These are phyloP conservation scores for Drosophila ironensis DNA, from an alignment of 1,140 invertebrate genomes.

Conservation along the genomic window DNA sequence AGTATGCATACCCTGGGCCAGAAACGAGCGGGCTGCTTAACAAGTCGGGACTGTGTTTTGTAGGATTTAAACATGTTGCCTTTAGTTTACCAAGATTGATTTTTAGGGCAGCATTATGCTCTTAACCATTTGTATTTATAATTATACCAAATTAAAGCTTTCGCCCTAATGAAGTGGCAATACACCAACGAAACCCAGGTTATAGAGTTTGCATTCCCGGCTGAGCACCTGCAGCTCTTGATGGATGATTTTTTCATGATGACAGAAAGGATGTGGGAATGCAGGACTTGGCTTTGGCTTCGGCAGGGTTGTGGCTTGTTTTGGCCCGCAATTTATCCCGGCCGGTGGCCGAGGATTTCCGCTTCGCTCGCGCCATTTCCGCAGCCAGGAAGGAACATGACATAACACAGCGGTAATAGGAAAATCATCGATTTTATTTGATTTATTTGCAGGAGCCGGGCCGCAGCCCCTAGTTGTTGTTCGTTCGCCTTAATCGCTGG, in stretches of 20 bases:
- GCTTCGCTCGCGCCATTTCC: conserved; percentile 6
- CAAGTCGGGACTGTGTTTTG: too few relatives aligned
- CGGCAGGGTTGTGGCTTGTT: neutral
- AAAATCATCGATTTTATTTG: conserved; percentile 79
- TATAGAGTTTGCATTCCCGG: too few relatives aligned
- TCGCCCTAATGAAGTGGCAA: too few relatives aligned
- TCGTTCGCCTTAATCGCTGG: conserved; percentile 29
- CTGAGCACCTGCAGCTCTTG: too few relatives aligned
- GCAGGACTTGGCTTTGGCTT: neutral
- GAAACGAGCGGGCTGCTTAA: neutral
- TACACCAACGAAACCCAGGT: too few relatives aligned
- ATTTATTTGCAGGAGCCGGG: conserved; percentile 57
- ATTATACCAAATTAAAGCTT: too few relatives aligned
- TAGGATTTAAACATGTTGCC: too few relatives aligned
- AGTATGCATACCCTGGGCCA: conserved; percentile 12
- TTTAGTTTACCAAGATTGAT: too few relatives aligned
- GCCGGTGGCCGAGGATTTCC: conserved; percentile 23
- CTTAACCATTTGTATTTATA: too few relatives aligned
- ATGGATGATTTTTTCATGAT: too few relatives aligned
- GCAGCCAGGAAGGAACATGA: conserved; percentile 63
- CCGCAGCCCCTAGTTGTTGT: conserved; percentile 7
- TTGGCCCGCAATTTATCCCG: conserved; percentile 1
- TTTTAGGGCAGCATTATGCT: too few relatives aligned
- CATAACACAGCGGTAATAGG: conserved; percentile 78
- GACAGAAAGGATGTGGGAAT: neutral